These are phyloP conservation scores for Sceloporus undulatus DNA, from an alignment of 2,113 vertebrate genomes.

Conservation along the genomic window DNA sequence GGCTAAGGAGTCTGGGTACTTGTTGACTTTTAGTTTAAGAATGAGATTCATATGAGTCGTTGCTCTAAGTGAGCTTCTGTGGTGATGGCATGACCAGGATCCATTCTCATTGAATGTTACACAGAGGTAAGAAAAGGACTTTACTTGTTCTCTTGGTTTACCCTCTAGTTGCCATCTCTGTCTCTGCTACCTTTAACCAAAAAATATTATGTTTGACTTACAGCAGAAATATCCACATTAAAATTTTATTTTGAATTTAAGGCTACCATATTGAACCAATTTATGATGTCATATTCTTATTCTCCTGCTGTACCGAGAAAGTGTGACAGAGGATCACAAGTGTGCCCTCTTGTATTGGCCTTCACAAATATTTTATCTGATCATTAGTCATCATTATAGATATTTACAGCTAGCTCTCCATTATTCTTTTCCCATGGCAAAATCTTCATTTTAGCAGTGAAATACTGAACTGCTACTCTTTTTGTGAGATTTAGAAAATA, in stretches of 20 bases:
- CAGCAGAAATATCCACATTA: not conserved
- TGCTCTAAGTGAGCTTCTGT: no score
- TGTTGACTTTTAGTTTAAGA: no score
- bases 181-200: no score
- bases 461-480: not conserved
- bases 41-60: no score
- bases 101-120: no score
- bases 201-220: no score
- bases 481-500: not conserved
- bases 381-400: constrained; percentile 28
- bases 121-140: no score
- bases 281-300: not conserved
- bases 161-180: no score
- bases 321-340: not conserved
- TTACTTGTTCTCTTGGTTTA: no score
- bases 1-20: no score
- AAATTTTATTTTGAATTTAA: not conserved
- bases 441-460: not conserved
- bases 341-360: not conserved
- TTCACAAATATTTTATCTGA: constrained; percentile 8
- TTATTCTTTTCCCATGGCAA: not conserved
- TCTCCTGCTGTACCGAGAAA: not conserved
- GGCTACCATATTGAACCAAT: no score
- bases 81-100: no score
- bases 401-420: constrained; percentile 6